Evolutionary conservation across 2,113 vertebrate species (phyloP).

Genomic region (Eublepharis macularius): DNA sequence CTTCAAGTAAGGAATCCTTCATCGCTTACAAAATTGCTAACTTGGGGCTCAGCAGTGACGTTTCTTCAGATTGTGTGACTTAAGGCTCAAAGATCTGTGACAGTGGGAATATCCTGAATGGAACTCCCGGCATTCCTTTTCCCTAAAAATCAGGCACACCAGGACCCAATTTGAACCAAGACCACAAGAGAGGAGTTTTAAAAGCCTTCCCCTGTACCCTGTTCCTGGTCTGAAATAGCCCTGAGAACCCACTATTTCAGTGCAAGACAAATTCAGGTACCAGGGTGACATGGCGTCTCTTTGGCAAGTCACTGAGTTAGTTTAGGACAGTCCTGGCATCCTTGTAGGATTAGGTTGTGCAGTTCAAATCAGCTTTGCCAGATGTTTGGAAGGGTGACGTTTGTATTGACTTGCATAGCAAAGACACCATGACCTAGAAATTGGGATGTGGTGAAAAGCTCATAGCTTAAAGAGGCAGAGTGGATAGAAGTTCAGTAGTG

Average conservation of each 20-base stretch:
- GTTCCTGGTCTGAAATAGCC: no score
- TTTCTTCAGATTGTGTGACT: not conserved
- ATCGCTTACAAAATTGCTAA: not conserved
- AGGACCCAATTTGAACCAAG: no score
- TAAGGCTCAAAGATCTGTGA: not conserved
- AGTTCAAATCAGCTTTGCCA: not conserved
- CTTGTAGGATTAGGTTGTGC: not conserved
- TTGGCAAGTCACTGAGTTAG: not conserved
- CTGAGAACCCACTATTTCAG: no score
- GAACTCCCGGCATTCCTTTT: not conserved
- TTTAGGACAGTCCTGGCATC: no score
- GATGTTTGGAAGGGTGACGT: not conserved
- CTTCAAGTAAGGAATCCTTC: slow-evolving; percentile 76
- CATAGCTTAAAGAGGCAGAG: not conserved
- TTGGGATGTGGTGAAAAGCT: not conserved
- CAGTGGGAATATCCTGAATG: no score
- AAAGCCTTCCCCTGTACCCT: no score
- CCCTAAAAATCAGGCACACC: no score
- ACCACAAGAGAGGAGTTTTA: no score
- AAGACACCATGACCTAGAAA: not conserved
- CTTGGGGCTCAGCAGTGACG: not conserved
- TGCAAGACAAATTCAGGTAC: no score
- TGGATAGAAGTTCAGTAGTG: no score
- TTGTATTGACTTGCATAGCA: not conserved
- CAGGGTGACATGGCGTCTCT: no score